phyloP scores from a whole-genome alignment of 2,888 invertebrate genomes.

The Chironomus riparius region DNA sequence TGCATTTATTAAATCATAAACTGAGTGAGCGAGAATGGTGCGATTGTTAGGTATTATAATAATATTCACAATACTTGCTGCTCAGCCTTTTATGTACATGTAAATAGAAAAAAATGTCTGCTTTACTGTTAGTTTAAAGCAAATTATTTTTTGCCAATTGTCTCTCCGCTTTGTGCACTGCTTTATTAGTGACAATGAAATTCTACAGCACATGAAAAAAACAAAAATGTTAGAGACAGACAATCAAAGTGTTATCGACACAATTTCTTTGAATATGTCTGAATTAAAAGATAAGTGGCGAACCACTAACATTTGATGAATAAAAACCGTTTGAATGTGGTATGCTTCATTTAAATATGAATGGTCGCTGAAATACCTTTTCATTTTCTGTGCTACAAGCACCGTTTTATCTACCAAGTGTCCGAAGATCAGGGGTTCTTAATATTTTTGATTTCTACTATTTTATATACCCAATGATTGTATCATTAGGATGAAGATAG shows the following conservation, averaged over 20 bases:
- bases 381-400: neutral
- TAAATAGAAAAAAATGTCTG: neutral
- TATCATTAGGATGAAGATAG: too few relatives aligned
- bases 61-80: conserved; percentile 17
- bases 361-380: neutral
- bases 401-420: neutral
- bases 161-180: neutral
- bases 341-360: neutral
- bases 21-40: neutral
- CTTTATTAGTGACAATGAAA: neutral
- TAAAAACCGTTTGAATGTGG: neutral
- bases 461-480: too few relatives aligned
- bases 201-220: neutral
- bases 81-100: neutral
- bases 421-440: too few relatives aligned
- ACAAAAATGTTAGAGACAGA: neutral
- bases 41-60: neutral
- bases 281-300: neutral
- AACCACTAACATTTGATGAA: neutral
- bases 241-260: neutral
- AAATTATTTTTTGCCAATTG: neutral
- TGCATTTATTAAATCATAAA: neutral
- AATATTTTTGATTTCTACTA: too few relatives aligned
- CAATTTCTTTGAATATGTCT: neutral
- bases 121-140: neutral